These are phyloP conservation scores for Monodelphis domestica DNA, from an alignment of 2,797 vertebrate genomes.

Conservation along the genomic window DNA sequence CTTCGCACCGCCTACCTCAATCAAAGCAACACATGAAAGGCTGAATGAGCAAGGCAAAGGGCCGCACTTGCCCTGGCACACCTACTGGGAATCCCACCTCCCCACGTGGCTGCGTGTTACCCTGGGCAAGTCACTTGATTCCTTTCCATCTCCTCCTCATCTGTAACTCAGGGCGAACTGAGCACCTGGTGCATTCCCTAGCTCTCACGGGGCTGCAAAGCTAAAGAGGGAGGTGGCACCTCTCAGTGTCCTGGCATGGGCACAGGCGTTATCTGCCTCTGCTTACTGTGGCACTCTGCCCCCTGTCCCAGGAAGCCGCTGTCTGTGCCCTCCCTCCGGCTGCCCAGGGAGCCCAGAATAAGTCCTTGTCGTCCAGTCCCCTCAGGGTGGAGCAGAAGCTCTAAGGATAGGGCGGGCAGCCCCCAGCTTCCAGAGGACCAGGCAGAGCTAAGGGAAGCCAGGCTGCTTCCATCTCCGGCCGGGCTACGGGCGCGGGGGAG, in stretches of 20 bases:
- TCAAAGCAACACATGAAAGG: too few relatives aligned
- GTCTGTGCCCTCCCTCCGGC: neutral
- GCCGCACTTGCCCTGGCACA: neutral
- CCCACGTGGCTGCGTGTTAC: neutral
- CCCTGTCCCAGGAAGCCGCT: neutral
- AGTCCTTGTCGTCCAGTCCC: neutral
- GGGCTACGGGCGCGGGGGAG: fast-evolving
- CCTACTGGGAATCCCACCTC: neutral
- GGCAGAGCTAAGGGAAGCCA: neutral
- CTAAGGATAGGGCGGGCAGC: too few relatives aligned
- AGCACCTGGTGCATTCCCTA: neutral
- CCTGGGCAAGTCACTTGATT: neutral
- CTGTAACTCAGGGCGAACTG: too few relatives aligned
- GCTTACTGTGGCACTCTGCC: neutral
- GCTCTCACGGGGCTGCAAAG: neutral
- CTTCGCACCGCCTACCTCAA: too few relatives aligned
- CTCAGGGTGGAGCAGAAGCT: fast-evolving
- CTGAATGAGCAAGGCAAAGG: neutral
- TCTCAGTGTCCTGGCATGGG: neutral
- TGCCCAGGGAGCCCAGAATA: too few relatives aligned
- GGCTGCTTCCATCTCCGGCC: neutral
- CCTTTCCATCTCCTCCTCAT: neutral
- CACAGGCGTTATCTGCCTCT: neutral
- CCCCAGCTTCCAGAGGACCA: neutral
- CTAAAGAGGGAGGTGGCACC: fast-evolving